These are phyloP conservation scores for Crocallis elinguaria DNA, from an alignment of 2,888 invertebrate genomes.

Conservation along the genomic window DNA sequence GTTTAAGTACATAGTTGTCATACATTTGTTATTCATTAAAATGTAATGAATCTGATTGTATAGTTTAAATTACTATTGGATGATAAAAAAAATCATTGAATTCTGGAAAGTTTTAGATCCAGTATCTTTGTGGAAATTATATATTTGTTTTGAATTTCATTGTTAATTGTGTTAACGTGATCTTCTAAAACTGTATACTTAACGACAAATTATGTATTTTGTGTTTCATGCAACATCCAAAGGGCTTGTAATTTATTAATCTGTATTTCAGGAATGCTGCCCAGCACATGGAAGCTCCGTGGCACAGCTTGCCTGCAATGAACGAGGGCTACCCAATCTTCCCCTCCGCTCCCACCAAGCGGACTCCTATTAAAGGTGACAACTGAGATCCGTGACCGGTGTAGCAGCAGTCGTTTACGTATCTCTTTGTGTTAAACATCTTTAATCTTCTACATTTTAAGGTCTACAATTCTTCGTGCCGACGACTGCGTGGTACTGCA, in stretches of 20 bases:
- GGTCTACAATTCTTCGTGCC: constrained; percentile 95
- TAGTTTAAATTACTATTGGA: too few relatives aligned
- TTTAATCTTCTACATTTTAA: constrained; percentile 48
- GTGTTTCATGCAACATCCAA: not conserved
- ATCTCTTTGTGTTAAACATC: not conserved
- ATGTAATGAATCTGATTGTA: too few relatives aligned
- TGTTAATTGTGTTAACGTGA: too few relatives aligned
- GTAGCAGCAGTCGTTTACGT: not conserved
- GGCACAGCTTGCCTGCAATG: constrained; percentile 87
- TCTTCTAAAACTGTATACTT: not conserved
- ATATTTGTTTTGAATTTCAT: too few relatives aligned
- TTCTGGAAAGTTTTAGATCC: too few relatives aligned
- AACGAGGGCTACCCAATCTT: constrained; percentile 88
- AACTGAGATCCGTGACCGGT: not conserved
- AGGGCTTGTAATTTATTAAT: not conserved
- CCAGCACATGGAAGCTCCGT: constrained; percentile 87
- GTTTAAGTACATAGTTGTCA: too few relatives aligned
- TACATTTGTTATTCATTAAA: too few relatives aligned
- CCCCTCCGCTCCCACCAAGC: constrained; percentile 89
- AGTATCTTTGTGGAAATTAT: too few relatives aligned
- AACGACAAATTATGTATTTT: not conserved
- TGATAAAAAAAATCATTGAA: too few relatives aligned
- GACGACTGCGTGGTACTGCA: constrained; percentile 95
- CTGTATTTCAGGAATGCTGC: constrained; percentile 67
- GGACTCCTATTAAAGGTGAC: constrained; percentile 91